Conservation (phyloP, 2,113 vertebrate genomes). For the Epinephelus fuscoguttatus region DNA sequence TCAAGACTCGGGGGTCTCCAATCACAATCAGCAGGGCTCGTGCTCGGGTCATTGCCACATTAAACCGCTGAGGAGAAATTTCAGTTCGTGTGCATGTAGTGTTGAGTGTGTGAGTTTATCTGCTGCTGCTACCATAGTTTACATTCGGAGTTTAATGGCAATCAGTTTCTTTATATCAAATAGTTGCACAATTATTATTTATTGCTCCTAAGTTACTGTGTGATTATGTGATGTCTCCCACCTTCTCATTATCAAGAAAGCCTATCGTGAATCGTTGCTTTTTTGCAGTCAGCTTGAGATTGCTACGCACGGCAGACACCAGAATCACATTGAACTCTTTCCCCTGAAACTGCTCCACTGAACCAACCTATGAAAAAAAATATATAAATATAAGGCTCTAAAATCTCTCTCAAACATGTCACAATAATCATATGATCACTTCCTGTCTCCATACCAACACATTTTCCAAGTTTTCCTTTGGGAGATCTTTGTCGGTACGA, state of each 20-base stretch:
- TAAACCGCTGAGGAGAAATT: slow-evolving; percentile 86
- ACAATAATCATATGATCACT: neutral
- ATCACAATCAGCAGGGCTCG: slow-evolving; percentile 90
- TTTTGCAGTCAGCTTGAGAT: slow-evolving; percentile 73
- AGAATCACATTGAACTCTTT: slow-evolving; percentile 89
- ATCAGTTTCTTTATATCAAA: neutral
- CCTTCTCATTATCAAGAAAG: slow-evolving; percentile 92
- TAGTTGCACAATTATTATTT: neutral
- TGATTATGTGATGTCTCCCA: slow-evolving; percentile 45
- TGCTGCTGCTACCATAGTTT: neutral
- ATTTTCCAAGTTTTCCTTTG: slow-evolving; percentile 79
- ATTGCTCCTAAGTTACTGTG: neutral
- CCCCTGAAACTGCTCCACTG: slow-evolving; percentile 93
- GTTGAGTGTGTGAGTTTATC: neutral
- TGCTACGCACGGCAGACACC: slow-evolving; percentile 90
- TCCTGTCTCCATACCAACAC: slow-evolving; percentile 83
- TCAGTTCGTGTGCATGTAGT: neutral
- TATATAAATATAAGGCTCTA: neutral
- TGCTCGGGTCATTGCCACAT: slow-evolving; percentile 90
- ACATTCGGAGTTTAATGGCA: neutral
- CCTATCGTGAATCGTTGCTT: slow-evolving; percentile 87
- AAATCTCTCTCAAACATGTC: neutral
- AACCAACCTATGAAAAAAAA: slow-evolving; percentile 86
- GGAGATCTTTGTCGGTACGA: slow-evolving; percentile 76
- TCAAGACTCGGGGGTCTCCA: slow-evolving; percentile 88